Evolutionary conservation across 2,888 invertebrate genomes (phyloP).

Genomic region (Tholera decimalis): DNA sequence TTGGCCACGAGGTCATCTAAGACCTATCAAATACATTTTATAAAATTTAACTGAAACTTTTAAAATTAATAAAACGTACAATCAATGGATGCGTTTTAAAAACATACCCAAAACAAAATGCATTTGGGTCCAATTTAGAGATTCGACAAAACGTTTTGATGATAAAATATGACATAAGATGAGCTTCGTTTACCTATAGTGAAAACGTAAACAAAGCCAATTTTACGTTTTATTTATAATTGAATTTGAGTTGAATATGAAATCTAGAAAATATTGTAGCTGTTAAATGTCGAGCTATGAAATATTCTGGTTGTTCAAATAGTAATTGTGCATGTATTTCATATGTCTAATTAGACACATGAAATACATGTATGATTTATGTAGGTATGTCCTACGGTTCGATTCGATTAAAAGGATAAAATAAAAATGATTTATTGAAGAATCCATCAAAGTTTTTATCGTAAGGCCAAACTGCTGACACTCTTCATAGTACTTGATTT

Average conservation of each 20-base stretch:
- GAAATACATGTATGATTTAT: too few species aligned
- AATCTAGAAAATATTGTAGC: too few species aligned
- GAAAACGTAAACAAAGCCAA: neutral
- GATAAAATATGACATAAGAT: slow-evolving; percentile 15
- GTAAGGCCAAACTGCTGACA: slow-evolving; percentile 23
- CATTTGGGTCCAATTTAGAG: slow-evolving; percentile 28
- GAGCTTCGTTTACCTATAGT: neutral
- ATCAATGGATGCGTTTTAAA: neutral
- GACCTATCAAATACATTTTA: too few species aligned
- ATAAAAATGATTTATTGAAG: slow-evolving; percentile 18
- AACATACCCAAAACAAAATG: neutral
- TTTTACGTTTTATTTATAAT: neutral
- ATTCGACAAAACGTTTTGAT: slow-evolving; percentile 30
- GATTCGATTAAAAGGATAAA: too few species aligned
- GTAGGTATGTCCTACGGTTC: too few species aligned
- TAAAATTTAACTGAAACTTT: neutral
- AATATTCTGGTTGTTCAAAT: too few species aligned
- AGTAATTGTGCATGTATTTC: too few species aligned
- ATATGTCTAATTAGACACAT: too few species aligned
- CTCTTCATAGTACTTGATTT: slow-evolving; percentile 6
- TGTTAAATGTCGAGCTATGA: too few species aligned
- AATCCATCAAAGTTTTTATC: slow-evolving; percentile 33
- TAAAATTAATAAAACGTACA: neutral
- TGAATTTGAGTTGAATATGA: too few species aligned
- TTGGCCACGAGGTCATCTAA: too few species aligned